Conservation (phyloP, 1,140 invertebrate species). For the Ridgeia piscesae region DNA sequence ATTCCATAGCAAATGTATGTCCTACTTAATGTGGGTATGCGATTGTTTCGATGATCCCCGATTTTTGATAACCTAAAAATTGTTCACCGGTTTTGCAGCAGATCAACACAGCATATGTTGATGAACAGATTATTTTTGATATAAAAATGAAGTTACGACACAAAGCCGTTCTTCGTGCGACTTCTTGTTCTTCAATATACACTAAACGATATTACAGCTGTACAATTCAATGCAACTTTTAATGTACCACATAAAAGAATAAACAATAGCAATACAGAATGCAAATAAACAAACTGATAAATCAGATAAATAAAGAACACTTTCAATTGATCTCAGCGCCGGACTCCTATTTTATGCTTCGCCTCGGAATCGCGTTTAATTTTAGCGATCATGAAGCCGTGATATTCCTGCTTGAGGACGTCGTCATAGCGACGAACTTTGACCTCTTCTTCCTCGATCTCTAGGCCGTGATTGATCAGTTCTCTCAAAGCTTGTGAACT, state of each 20-base stretch:
- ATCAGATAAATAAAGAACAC: background rate
- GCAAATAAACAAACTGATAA: background rate
- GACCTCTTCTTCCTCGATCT: background rate
- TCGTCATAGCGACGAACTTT: constrained; percentile 24
- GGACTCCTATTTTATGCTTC: background rate
- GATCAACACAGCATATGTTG: background rate
- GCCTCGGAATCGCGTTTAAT: background rate
- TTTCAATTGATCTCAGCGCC: background rate
- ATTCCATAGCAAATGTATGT: background rate
- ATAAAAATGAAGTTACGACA: too few species aligned
- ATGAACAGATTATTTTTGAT: too few species aligned
- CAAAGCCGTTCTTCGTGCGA: too few species aligned
- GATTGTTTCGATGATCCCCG: too few species aligned
- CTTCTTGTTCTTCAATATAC: too few species aligned
- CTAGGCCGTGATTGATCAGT: background rate
- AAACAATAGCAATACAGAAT: background rate
- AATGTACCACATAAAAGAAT: background rate
- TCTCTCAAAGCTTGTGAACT: background rate
- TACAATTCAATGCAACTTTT: background rate
- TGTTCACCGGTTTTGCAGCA: too few species aligned
- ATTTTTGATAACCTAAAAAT: too few species aligned
- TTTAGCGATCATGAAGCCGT: background rate
- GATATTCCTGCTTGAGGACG: constrained; percentile 22
- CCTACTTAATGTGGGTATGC: too few species aligned
- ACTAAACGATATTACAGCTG: too few species aligned